These are phyloP conservation scores for Hetaerina titia DNA, from an alignment of 2,888 invertebrate genomes.

Conservation along the genomic window DNA sequence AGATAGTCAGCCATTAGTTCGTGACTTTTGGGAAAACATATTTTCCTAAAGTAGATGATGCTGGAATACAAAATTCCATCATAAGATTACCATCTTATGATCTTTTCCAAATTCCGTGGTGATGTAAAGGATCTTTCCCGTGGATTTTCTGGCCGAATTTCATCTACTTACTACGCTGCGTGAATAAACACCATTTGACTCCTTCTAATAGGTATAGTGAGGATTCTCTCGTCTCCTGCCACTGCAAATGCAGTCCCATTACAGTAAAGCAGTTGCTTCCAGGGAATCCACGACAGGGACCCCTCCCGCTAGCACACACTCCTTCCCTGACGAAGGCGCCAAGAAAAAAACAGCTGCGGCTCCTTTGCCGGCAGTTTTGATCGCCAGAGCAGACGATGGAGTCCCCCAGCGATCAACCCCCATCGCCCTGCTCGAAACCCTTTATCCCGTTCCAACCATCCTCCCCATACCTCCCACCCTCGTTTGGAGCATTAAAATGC, in stretches of 20 bases:
- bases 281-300: not conserved
- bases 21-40: not conserved
- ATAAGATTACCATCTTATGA: not conserved
- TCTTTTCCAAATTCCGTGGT: not conserved
- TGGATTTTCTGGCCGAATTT: not conserved
- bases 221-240: not conserved
- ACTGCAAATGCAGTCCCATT: not conserved
- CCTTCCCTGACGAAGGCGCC: not conserved
- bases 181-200: not conserved
- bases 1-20: no score
- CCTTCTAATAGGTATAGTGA: not conserved
- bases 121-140: not conserved
- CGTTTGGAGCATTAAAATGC: slow-evolving; percentile 39
- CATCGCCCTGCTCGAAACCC: not conserved
- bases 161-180: not conserved
- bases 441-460: not conserved
- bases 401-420: slow-evolving; percentile 29
- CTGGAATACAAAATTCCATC: no score
- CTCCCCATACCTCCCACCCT: not conserved
- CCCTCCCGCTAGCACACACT: not conserved
- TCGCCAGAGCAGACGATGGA: slow-evolving; percentile 37
- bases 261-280: not conserved
- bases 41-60: not conserved
- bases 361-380: not conserved
- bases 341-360: slow-evolving; percentile 44